Evolutionary conservation across 1,140 invertebrate species (phyloP).

Genomic region (Globodera rostochiensis): DNA sequence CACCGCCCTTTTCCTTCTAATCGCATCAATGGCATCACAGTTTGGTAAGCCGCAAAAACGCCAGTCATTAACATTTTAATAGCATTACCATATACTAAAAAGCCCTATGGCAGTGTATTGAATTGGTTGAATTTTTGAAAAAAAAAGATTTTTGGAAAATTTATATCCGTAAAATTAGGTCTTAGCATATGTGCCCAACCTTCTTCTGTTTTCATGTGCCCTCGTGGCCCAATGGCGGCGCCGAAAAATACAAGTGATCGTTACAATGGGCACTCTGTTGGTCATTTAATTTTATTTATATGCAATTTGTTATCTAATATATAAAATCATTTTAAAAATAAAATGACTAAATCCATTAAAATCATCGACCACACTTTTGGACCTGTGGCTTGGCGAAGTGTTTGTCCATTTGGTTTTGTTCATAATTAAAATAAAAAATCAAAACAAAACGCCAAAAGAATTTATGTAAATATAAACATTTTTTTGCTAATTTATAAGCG

Average conservation of each 20-base stretch:
- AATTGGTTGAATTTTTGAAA: background rate
- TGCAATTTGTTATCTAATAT: background rate
- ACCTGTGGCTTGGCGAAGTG: constrained; percentile 38
- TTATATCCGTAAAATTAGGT: background rate
- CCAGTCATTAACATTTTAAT: too few relatives aligned
- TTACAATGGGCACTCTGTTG: constrained; percentile 38
- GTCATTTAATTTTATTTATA: constrained; percentile 35
- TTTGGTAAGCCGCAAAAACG: constrained; percentile 18
- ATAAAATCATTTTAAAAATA: background rate
- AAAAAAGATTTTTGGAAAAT: too few relatives aligned
- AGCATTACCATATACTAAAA: too few relatives aligned
- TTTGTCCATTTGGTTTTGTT: constrained; percentile 34
- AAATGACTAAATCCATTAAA: background rate
- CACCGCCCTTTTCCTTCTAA: constrained; percentile 36
- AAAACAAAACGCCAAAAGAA: too few relatives aligned
- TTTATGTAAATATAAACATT: too few relatives aligned
- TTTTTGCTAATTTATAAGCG: too few relatives aligned
- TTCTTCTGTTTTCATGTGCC: constrained; percentile 42
- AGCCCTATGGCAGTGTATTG: too few relatives aligned
- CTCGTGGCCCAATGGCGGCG: constrained; percentile 58
- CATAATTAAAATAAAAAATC: too few relatives aligned
- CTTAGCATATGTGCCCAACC: constrained; percentile 40
- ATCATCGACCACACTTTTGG: constrained; percentile 29
- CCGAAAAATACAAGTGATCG: constrained; percentile 51
- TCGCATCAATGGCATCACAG: constrained; percentile 38